Percentiles rank a stretch among this genome's conserved stretches.
Evolutionary conservation across 2,888 invertebrate genomes (phyloP).

Genomic region (Thymelicus sylvestris): DNA sequence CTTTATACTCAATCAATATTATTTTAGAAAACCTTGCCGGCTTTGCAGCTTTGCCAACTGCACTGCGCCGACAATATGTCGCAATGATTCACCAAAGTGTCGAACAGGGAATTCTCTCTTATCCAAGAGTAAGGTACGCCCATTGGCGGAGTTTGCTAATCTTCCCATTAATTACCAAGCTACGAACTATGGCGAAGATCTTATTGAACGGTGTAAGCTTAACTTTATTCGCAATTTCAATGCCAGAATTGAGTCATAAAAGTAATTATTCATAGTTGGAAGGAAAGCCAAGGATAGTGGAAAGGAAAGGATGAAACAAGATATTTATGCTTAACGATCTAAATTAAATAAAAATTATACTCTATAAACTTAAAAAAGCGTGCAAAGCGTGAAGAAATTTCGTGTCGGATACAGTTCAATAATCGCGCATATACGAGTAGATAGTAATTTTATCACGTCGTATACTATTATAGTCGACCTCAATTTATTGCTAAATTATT

Average conservation of each 20-base stretch:
- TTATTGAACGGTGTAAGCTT: not conserved
- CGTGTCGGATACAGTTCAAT: no score
- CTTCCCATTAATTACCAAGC: constrained; percentile 17
- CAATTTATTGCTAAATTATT: constrained; percentile 9
- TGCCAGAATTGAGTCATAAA: not conserved
- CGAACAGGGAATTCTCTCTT: constrained; percentile 15
- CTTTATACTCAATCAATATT: no score
- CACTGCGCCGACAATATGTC: constrained; percentile 22
- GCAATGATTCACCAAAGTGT: constrained; percentile 26
- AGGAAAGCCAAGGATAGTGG: no score
- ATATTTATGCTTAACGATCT: no score
- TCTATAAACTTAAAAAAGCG: no score
- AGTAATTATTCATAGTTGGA: no score
- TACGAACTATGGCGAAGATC: not conserved
- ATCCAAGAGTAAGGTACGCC: constrained; percentile 12
- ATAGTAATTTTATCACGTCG: not conserved
- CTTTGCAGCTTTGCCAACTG: constrained; percentile 15
- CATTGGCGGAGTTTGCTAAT: constrained; percentile 22
- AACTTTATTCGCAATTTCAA: constrained; percentile 2
- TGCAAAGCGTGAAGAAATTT: no score
- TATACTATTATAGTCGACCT: not conserved
- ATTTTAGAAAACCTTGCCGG: not conserved
- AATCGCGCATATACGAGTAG: no score
- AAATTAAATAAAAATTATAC: no score
- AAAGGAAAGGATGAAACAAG: no score